Evolutionary conservation across 2,113 vertebrate species (phyloP).

Genomic region (Gnathonemus longibarbis): DNA sequence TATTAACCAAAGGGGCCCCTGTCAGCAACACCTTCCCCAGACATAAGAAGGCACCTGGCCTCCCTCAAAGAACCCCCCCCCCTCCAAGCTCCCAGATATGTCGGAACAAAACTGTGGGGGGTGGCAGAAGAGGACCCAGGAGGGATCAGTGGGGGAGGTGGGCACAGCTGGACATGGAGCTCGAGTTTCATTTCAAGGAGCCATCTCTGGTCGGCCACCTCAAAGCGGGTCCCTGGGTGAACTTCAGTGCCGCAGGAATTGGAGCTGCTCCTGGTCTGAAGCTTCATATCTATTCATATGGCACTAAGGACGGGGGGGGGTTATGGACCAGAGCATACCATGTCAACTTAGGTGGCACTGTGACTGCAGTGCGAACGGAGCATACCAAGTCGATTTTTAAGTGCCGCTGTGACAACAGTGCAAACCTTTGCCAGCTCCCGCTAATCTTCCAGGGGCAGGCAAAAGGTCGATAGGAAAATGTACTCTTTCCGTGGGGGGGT

Average conservation of each 20-base stretch:
- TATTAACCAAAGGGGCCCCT: slow-evolving; percentile 2
- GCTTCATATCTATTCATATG: slow-evolving; percentile 9
- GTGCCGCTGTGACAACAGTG: background rate
- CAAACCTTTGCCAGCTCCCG: background rate
- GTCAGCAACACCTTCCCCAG: background rate
- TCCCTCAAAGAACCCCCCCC: background rate
- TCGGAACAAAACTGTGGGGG: background rate
- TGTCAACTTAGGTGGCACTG: background rate
- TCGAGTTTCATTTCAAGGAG: background rate
- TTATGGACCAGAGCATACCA: background rate
- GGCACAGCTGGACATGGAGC: background rate
- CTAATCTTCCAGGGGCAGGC: slow-evolving; percentile 11
- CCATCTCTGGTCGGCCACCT: background rate
- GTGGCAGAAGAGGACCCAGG: background rate
- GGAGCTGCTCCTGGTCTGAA: background rate
- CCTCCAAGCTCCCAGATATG: background rate
- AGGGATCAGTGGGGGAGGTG: background rate
- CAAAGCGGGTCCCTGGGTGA: background rate
- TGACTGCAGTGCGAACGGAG: background rate
- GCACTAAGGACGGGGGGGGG: background rate
- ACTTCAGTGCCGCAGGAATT: background rate
- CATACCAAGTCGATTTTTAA: background rate
- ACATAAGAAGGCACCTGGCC: background rate
- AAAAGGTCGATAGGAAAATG: slow-evolving; percentile 1
- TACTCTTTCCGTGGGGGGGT: background rate